Base-by-base conservation (phyloP, 2,797 vertebrate species). In the Lycodopsis pacificus region DNA sequence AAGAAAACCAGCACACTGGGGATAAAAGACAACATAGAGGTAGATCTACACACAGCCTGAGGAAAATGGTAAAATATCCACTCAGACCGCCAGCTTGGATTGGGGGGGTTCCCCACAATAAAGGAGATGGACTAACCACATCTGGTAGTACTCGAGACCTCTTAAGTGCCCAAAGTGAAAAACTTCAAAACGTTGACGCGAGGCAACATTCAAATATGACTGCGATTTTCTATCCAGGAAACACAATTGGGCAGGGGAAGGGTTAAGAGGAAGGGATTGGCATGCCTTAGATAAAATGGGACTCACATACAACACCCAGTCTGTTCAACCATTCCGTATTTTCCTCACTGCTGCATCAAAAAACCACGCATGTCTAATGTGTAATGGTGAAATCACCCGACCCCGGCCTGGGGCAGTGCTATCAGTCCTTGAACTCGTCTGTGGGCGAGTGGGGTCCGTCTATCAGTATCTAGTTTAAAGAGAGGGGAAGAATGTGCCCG, bases 391-490 rank as follows among this genome's bases (percentile, higher is more conserved):
- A 94, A 14, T 27, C 91, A 86, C 87, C 89, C 70, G 27, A 76
- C 76, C 34, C 53, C 48, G 75, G 81, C 91, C 83, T 19, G 67
- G 51, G 88, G 91, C 90, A 65, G 70, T 56, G 62, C 71, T 85
- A 84, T 88, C 79, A 88, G 76, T 63, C 74, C 83, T 88, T 86
- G 71, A 86, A 90, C 83, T 83, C 49, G 72, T 80, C 65, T 65
- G 77, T 80, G 75, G 76, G 83, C 77, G 73, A 91, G 86, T 65
- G 80, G 80, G 88, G 82, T 85, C 86, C 53, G 71, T 83, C 86
- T 83, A 77, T 92, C 87, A 87, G 79, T 82, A 88, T 89, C 86
- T 77, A 80, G 88, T 92, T 93, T 87, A 90, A 89, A 92, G 84
- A 81, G 81, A 84, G 58, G 70, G 66, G 61, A 89, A 83, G 88